Base-by-base conservation (phyloP, 2,113 vertebrate genomes). In the Laterallus jamaicensis region DNA sequence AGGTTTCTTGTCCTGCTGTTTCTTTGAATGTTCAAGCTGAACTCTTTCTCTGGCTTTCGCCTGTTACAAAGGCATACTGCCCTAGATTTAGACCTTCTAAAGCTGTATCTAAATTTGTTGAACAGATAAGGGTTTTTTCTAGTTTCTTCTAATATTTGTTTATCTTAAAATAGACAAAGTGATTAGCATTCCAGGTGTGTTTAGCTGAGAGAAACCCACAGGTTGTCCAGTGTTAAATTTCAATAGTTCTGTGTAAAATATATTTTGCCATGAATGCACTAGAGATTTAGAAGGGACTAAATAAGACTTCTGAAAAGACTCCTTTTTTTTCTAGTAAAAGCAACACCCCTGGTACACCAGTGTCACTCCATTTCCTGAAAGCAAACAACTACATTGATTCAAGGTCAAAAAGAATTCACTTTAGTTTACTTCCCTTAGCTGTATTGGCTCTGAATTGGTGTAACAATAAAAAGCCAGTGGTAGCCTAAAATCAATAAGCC, bases 11-110 rank as follows among this genome's bases (percentile, higher is more conserved):
- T 86, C 90, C 79, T 59, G 44, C 95, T 91, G 82, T 77, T 93
- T 50, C 81, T 94, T 82, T 95, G 82, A 94, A 75, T 74, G 68
- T 63, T 92, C 31, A 67, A 77, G 58, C 39, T 77, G 90, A 90
- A 82, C 5, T 7, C 74, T 82, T 88, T 83, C 59, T 73, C 68
- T 59, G 75, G 37, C 37, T 93, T 80, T 82, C n/a, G 47, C 52
- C 29, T 64, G 35, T 75, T 75, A 74, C n/a, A 92, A 93, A 95
- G 56, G 29, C 35, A 39, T 37, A 60, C 18, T 93, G 88, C 47
- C 76, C 90, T 52, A 93, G 79, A 88, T 92, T 90, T 77, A 81
- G 59, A 25, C 39, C 26, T 37, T 77, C 28, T 83, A 47, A 90
- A 88, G 39, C 24, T 54, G 2, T 50, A 4, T 32, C n/a, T 52